Conservation (phyloP, 2,797 vertebrate species). For the Myiothlypis chrysogaster region DNA sequence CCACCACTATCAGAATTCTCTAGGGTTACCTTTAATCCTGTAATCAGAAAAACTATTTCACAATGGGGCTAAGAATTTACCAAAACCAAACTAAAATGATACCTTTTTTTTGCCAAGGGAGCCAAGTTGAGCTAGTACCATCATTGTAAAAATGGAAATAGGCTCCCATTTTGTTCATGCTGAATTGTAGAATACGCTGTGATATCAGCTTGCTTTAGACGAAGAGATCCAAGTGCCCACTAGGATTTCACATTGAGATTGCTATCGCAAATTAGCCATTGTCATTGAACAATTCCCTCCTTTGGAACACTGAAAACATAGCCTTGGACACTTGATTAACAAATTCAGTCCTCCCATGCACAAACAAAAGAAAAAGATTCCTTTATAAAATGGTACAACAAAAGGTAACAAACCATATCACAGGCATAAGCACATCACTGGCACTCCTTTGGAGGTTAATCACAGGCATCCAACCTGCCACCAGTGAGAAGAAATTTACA, state of each 20-base stretch:
- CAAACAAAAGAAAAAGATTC: slow-evolving; percentile 22
- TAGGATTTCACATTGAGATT: slow-evolving; percentile 56
- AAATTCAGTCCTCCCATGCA: slow-evolving; percentile 13
- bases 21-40: slow-evolving; percentile 57
- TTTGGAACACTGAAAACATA: slow-evolving; percentile 31
- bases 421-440: neutral
- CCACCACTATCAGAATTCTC: slow-evolving; percentile 39
- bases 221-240: neutral
- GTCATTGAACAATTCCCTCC: slow-evolving; percentile 26
- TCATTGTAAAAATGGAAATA: slow-evolving; percentile 2
- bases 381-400: neutral
- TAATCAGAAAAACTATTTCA: slow-evolving; percentile 36
- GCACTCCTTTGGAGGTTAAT: neutral
- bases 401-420: neutral
- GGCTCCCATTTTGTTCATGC: slow-evolving; percentile 6
- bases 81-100: slow-evolving; percentile 21
- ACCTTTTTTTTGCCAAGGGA: slow-evolving; percentile 1
- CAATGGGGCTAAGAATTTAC: slow-evolving; percentile 45
- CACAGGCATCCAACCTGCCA: neutral
- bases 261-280: slow-evolving; percentile 17
- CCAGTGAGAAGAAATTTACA: neutral
- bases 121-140: neutral
- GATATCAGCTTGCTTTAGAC: neutral
- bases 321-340: slow-evolving; percentile 17
- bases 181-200: neutral